Percentiles rank a stretch among this genome's conserved stretches.
Evolutionary conservation across 2,113 vertebrate species (phyloP).

Genomic region (Cavia porcellus): DNA sequence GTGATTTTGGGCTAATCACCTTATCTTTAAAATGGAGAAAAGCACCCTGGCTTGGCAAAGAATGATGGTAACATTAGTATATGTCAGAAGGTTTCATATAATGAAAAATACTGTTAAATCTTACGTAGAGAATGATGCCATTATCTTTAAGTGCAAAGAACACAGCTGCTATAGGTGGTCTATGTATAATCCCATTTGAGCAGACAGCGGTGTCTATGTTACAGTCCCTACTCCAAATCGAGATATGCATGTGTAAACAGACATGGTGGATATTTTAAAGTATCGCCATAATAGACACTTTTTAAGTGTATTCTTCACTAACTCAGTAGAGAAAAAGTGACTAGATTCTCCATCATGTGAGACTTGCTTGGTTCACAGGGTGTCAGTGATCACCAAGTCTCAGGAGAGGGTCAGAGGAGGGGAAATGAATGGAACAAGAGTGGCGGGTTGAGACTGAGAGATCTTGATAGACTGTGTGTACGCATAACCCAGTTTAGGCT

Average conservation of each 20-base stretch:
- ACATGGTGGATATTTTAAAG: slow-evolving; percentile 19
- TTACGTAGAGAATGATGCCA: not conserved
- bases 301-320: not conserved
- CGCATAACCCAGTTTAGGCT: not conserved
- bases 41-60: not conserved
- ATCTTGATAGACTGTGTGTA: not conserved
- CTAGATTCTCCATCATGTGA: not conserved
- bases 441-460: not conserved
- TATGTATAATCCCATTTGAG: not conserved
- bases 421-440: rapidly evolving
- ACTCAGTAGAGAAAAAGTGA: not conserved
- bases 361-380: not conserved
- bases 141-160: not conserved
- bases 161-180: not conserved
- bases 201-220: not conserved
- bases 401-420: not conserved
- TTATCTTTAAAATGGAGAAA: slow-evolving; percentile 58
- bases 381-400: not conserved
- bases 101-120: slow-evolving; percentile 13
- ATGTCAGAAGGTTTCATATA: slow-evolving; percentile 11
- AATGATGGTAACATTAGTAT: not conserved
- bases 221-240: not conserved
- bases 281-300: not conserved
- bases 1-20: not conserved
- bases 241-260: not conserved